Base-by-base conservation (phyloP, 2,888 invertebrate species). In the Acheta domesticus region DNA sequence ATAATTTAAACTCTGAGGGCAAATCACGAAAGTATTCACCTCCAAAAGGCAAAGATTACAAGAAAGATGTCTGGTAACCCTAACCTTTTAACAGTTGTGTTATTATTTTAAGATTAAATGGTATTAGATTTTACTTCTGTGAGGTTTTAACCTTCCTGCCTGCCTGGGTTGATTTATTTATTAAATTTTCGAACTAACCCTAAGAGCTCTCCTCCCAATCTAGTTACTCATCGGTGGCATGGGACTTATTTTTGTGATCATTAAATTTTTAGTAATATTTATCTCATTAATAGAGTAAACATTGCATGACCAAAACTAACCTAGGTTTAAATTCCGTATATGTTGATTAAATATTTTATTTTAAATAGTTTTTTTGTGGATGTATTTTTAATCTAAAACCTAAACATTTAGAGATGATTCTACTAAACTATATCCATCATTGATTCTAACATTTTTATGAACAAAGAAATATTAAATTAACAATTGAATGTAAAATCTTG, bases 191-290 rank as follows among this genome's bases (percentile, higher is more conserved):
- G 36, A 78, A 80, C 80, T 79, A 81, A 80, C 80, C 77, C 77
- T 74, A 23, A 76, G 62, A 75, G 21, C 23, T 73, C 74, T 74
- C 74, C 77, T 79, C 81, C 79, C 36, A 78, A 80, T 80, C 77
- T 79, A 77, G 80, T 73, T 79, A 80, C 79, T 78, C 78, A 50
- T 79, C 74, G 79, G 80, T 80, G 80, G 81, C 81, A 81, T 81
- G 81, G 81, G 80, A 80, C 78, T 76, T 81, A 76, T 62, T 75
- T 49, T 78, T 78, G 74, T 49, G 76, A 77, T 80, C 74, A 78
- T 78, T 23, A 78, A 74, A 76, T 78, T 80, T 74, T 48, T 73
- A 77, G 20, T 73, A 50, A 78, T 23, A 21, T 48, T 78, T 48
- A 23, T 36, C n/a, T 78, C n/a, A 73, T 50, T 78, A 50, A 19